phyloP scores from a whole-genome alignment of 2,888 invertebrate genomes.

The Cheilosia impressa region DNA sequence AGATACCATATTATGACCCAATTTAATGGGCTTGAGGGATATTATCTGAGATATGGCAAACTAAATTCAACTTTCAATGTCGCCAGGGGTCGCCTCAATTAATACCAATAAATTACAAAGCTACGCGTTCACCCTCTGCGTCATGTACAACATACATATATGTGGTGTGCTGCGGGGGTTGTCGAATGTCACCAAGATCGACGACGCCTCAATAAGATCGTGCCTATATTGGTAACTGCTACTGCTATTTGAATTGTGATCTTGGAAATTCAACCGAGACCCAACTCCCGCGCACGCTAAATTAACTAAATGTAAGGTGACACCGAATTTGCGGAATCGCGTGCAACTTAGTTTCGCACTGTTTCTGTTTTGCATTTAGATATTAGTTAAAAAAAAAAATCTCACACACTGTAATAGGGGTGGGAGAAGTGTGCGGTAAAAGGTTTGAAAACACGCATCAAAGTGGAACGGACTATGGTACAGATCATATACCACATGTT shows the following conservation, averaged over 20 bases:
- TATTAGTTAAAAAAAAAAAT: background rate
- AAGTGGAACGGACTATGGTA: conserved; percentile 48
- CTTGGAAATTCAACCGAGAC: conserved; percentile 36
- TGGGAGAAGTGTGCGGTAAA: background rate
- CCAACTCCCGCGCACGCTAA: conserved; percentile 44
- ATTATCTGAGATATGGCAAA: conserved; percentile 27
- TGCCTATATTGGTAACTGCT: background rate
- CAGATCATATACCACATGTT: conserved; percentile 5
- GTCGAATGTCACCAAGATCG: conserved; percentile 44
- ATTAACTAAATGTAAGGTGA: conserved; percentile 65
- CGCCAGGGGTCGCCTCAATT: conserved; percentile 28
- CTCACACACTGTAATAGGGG: background rate
- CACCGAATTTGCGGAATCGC: conserved; percentile 60
- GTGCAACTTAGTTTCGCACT: conserved; percentile 61
- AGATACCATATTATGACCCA: conserved; percentile 43
- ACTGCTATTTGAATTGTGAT: conserved; percentile 15
- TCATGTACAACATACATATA: background rate
- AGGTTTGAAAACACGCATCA: conserved; percentile 29
- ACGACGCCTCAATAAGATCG: conserved; percentile 37
- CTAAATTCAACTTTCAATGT: conserved; percentile 28
- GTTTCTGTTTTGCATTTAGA: conserved; percentile 34
- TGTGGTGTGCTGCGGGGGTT: conserved; percentile 44
- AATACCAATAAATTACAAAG: conserved; percentile 54
- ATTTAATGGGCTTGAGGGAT: conserved; percentile 39
- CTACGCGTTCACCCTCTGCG: conserved; percentile 52